Evolutionary conservation across 2,888 invertebrate species (phyloP), one percentile per base, ranked within the genome.

Genomic region (Atethmia centrago): DNA sequence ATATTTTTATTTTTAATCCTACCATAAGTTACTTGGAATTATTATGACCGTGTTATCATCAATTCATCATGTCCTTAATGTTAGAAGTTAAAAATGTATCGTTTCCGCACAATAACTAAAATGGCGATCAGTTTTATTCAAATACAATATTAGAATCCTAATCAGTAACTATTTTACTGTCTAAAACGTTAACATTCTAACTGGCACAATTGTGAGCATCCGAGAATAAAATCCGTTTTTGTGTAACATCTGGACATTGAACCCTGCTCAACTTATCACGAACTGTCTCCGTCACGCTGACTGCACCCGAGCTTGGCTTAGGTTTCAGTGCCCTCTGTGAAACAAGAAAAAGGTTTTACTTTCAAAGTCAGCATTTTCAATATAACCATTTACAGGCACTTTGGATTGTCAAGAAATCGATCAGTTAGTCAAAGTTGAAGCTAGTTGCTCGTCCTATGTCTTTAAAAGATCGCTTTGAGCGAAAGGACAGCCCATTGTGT

Each of bases 171-270:
- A 92, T 78, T 90, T 90, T 91, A 94, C 90, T 87, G 89, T 89
- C 92, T 94, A 93, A 89, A 91, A 91, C 84, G 90, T 92, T 92
- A 89, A 91, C 89, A 90, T 88, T 90, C 93, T 95, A 95, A 93
- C 93, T 96, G 96, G 96, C 96, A 96, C 96, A 95, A 92, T 90
- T 89, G 95, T 96, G 96, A 96, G 96, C 96, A 92, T 95, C 93
- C 91, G 91, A 91, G 88, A 92, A 91, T 91, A 83, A 78, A 84
- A 87, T 85, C 85, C 86, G 77, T 83, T 80, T 89, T 88, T 87
- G 90, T 88, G 89, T 89, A 90, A 89, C 87, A 88, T 88, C 86
- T 92, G 93, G 92, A 92, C 91, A 87, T 88, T 89, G 88, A 92
- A 93, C 95, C 95, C 95, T 95, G 95, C 94, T 95, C 94, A 90